A percentile compares a stretch with the other conserved stretches of the same genome.
phyloP scores from a whole-genome alignment of 2,797 vertebrate genomes.

The Carcharodon carcharias region DNA sequence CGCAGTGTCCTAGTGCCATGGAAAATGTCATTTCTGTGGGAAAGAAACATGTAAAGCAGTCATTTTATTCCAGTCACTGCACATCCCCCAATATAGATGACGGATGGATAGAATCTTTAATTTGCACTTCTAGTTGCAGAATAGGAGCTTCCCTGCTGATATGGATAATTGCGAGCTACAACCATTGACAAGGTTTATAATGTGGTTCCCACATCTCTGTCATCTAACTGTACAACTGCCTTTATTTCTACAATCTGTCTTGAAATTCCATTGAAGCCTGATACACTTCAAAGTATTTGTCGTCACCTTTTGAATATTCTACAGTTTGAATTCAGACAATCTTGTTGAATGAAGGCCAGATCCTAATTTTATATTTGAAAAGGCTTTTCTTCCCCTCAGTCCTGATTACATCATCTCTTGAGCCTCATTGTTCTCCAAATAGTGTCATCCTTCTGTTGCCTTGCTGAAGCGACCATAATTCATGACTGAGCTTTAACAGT shows the following conservation, averaged over 20 bases:
- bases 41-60: not conserved
- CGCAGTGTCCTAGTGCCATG: not conserved
- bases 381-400: not conserved
- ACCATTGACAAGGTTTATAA: constrained; percentile 30
- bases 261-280: not conserved
- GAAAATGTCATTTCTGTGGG: not conserved
- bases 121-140: constrained; percentile 8
- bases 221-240: not conserved
- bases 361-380: not conserved
- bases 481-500: not conserved
- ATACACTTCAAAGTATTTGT: not conserved
- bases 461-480: not conserved
- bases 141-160: constrained; percentile 28
- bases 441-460: not conserved
- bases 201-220: not conserved
- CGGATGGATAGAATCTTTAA: constrained; percentile 18
- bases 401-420: not conserved
- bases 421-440: not conserved
- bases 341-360: not conserved
- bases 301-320: not conserved
- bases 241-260: not conserved
- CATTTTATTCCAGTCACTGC: constrained; percentile 1
- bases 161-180: not conserved
- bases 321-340: not conserved
- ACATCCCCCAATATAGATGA: constrained; percentile 22